These are phyloP conservation scores for Chrysaora quinquecirrha DNA, from an alignment of 30 jellyfish, hydroid and myxozoan species.

Conservation along the genomic window DNA sequence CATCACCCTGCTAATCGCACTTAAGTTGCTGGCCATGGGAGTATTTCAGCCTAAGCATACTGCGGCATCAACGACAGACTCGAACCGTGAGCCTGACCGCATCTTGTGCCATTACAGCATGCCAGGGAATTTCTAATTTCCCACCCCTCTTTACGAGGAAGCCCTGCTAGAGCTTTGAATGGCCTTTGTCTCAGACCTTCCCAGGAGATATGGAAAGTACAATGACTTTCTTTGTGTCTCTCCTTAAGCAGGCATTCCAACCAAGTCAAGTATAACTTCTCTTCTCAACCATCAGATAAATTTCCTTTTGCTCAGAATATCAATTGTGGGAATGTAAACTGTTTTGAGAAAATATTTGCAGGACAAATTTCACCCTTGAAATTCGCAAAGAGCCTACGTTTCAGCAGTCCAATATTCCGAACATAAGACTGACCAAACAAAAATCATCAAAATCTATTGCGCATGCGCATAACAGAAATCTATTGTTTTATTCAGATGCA, in stretches of 20 bases:
- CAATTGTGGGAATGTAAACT: not conserved
- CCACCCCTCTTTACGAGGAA: slow-evolving; percentile 75
- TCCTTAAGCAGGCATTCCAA: slow-evolving; percentile 83
- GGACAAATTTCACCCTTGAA: too few species aligned
- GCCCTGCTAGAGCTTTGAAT: slow-evolving; percentile 77
- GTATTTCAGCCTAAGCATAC: slow-evolving; percentile 60
- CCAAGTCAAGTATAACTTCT: too few species aligned
- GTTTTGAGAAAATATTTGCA: too few species aligned
- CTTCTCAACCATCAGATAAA: too few species aligned
- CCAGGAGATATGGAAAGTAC: slow-evolving; percentile 71
- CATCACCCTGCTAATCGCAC: slow-evolving; percentile 81
- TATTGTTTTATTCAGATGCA: slow-evolving; percentile 31
- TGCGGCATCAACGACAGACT: slow-evolving; percentile 62
- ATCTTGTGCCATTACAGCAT: slow-evolving; percentile 60
- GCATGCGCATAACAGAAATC: not conserved
- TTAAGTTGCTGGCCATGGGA: slow-evolving; percentile 84
- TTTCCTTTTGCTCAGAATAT: not conserved
- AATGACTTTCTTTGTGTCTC: slow-evolving; percentile 56
- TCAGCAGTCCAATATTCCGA: too few species aligned
- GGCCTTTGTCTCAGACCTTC: slow-evolving; percentile 92
- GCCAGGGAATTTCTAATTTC: slow-evolving; percentile 77
- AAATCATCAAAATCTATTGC: not conserved
- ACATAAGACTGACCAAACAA: not conserved
- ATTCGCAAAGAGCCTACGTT: too few species aligned
- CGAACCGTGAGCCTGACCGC: slow-evolving; percentile 42